These are phyloP conservation scores for Procambarus clarkii DNA, from an alignment of 1,140 invertebrate species.

Conservation along the genomic window DNA sequence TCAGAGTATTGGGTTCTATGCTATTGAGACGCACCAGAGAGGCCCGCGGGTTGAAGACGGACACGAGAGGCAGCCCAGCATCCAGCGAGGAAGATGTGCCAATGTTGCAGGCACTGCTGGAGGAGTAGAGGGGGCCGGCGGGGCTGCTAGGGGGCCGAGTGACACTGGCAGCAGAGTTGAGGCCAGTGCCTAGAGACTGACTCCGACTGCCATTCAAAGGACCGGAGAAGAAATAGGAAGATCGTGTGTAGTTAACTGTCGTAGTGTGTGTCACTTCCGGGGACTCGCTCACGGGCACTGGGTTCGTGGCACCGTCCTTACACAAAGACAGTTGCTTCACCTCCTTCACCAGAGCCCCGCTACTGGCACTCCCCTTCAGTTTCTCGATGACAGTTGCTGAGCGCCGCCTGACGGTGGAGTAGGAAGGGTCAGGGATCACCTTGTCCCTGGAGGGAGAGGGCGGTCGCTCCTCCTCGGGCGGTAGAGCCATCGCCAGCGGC, in stretches of 20 bases:
- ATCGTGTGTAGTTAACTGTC: conserved; percentile 69
- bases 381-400: conserved; percentile 71
- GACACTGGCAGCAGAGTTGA: conserved; percentile 66
- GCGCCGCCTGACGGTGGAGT: conserved; percentile 66
- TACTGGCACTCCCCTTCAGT: conserved; percentile 50
- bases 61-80: conserved; percentile 70
- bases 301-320: conserved; percentile 44
- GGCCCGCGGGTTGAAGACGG: conserved; percentile 68
- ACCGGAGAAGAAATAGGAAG: conserved; percentile 71
- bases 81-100: conserved; percentile 70
- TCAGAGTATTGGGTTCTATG: conserved; percentile 74
- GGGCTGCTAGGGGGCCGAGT: conserved; percentile 53
- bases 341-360: conserved; percentile 66
- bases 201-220: conserved; percentile 67
- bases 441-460: conserved; percentile 55
- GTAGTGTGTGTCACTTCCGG: conserved; percentile 68
- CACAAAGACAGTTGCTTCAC: conserved; percentile 66
- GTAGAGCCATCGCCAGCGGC: conserved; percentile 56
- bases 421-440: conserved; percentile 37
- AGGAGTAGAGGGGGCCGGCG: conserved; percentile 65
- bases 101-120: conserved; percentile 69
- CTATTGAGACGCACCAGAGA: conserved; percentile 74
- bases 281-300: conserved; percentile 49
- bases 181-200: conserved; percentile 70
- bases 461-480: conserved; percentile 54